A percentile compares a stretch with the other conserved stretches of the same genome.
Conservation (phyloP, 37 sponge, comb jelly and placozoan genomes). For the Haliclona indistincta region DNA sequence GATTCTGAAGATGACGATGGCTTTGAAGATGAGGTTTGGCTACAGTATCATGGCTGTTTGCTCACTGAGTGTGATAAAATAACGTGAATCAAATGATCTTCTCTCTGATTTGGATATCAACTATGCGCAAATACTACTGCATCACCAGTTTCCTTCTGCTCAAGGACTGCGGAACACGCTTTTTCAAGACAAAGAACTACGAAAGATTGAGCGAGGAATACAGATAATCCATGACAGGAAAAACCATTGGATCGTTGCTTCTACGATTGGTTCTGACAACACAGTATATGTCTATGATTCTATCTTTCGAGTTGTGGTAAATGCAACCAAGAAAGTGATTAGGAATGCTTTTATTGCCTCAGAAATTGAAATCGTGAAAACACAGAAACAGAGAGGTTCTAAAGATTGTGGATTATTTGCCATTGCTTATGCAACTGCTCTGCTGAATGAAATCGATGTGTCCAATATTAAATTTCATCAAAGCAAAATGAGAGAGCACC, state of each 20-base stretch:
- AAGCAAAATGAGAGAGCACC: constrained; percentile 27
- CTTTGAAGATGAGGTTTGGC: too few relatives aligned
- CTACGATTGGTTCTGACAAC: constrained; percentile 9
- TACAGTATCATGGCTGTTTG: too few relatives aligned
- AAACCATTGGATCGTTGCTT: constrained; percentile 52
- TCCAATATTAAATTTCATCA: constrained; percentile 6
- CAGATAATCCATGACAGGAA: constrained; percentile 44
- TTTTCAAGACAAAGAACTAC: neutral
- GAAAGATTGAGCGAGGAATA: neutral
- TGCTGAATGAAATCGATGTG: constrained; percentile 9
- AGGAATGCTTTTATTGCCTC: neutral
- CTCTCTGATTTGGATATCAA: constrained; percentile 42
- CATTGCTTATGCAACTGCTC: constrained; percentile 22
- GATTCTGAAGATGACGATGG: too few relatives aligned
- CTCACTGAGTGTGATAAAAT: too few relatives aligned
- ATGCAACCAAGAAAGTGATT: constrained; percentile 13
- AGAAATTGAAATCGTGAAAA: constrained; percentile 8
- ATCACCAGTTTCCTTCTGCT: constrained; percentile 1
- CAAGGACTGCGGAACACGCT: constrained; percentile 26
- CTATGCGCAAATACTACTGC: constrained; percentile 47
- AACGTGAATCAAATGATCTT: neutral
- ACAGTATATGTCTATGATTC: constrained; percentile 31
- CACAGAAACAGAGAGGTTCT: constrained; percentile 26
- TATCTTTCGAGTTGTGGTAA: constrained; percentile 24
- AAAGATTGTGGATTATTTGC: constrained; percentile 58